Evolutionary conservation across 1,140 invertebrate species (phyloP).

Genomic region (Thrips palmi): DNA sequence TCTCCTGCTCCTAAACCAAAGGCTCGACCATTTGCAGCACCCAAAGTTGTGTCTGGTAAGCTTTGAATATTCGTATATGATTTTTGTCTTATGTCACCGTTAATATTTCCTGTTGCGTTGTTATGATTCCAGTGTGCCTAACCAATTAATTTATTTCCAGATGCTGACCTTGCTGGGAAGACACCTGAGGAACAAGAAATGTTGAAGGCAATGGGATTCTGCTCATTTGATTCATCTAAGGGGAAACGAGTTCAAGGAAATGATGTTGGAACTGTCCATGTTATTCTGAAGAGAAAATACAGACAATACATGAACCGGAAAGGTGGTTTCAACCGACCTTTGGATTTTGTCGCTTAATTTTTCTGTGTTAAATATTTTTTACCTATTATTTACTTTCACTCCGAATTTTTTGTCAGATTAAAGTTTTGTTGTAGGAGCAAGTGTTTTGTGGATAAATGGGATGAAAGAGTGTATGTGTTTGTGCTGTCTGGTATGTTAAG

Average conservation of each 20-base stretch:
- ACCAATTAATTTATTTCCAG: slow-evolving; percentile 21
- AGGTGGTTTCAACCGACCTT: slow-evolving; percentile 94
- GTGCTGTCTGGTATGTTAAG: no score
- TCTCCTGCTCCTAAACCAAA: not conserved
- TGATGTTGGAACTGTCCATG: slow-evolving; percentile 79
- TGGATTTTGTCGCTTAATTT: slow-evolving; percentile 78
- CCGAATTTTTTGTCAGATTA: no score
- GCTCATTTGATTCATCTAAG: slow-evolving; percentile 87
- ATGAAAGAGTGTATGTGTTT: no score
- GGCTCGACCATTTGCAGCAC: slow-evolving; percentile 1
- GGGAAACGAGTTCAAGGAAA: slow-evolving; percentile 88
- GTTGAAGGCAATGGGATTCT: slow-evolving; percentile 94
- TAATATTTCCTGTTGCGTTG: not conserved
- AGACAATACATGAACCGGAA: slow-evolving; percentile 99
- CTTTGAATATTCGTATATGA: slow-evolving; percentile 1
- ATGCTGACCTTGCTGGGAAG: slow-evolving; percentile 60
- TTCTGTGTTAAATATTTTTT: no score
- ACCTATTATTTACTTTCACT: no score
- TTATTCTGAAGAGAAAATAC: slow-evolving; percentile 91
- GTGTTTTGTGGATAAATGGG: no score
- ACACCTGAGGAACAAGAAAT: slow-evolving; percentile 87
- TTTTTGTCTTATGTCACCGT: slow-evolving; percentile 2
- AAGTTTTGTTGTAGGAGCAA: no score
- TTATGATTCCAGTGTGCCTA: no score
- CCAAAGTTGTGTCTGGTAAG: not conserved